A percentile compares a stretch with the other conserved stretches of the same genome.
phyloP scores from a whole-genome alignment of 1,140 invertebrate genomes.

The Paraescarpia echinospica region DNA sequence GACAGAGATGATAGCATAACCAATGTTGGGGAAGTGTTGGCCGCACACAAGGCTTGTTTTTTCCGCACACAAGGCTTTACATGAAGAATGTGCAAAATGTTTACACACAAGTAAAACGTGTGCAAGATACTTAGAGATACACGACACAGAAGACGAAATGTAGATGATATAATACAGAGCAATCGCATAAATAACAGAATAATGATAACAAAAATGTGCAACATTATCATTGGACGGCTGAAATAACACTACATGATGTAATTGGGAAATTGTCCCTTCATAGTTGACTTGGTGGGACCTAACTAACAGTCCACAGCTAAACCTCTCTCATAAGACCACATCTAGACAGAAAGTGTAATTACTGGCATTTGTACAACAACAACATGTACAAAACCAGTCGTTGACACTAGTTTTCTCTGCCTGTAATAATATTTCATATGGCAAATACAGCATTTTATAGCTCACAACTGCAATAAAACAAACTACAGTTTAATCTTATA shows the following conservation, averaged over 20 bases:
- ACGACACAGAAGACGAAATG: background rate
- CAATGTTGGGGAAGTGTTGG: too few species aligned
- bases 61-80: background rate
- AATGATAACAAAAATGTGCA: background rate
- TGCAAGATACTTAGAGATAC: background rate
- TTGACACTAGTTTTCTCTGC: background rate
- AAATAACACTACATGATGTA: background rate
- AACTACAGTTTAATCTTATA: background rate
- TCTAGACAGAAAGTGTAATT: background rate
- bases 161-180: background rate
- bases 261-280: background rate
- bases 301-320: background rate
- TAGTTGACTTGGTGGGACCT: background rate
- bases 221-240: background rate
- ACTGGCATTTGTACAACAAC: background rate
- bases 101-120: background rate
- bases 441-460: background rate
- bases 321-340: background rate
- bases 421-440: too few species aligned
- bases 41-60: too few species aligned
- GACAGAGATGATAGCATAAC: too few species aligned
- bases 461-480: background rate
- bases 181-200: background rate
- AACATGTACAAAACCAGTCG: background rate
- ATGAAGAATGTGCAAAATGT: background rate